These are phyloP conservation scores for Eupithecia dodoneata DNA, from an alignment of 2,888 invertebrate genomes.

Conservation along the genomic window DNA sequence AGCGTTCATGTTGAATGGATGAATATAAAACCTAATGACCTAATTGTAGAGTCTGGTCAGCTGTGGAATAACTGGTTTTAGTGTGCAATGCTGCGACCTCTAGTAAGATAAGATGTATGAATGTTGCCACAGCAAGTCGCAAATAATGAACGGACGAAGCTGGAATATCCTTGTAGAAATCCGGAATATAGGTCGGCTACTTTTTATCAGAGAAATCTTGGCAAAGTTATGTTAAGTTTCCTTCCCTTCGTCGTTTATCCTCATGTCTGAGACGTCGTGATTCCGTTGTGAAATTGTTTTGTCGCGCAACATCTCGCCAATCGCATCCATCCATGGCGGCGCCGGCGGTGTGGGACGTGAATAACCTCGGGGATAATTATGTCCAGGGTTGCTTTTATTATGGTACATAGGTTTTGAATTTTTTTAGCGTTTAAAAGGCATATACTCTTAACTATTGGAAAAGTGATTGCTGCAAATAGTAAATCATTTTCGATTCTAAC, in stretches of 20 bases:
- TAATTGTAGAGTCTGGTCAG: constrained; percentile 10
- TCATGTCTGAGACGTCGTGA: background rate
- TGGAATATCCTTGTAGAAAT: background rate
- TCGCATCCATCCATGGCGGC: background rate
- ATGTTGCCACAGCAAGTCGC: background rate
- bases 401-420: too few relatives aligned
- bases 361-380: background rate
- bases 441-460: too few relatives aligned
- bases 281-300: background rate
- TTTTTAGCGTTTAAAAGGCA: too few relatives aligned
- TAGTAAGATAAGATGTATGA: background rate
- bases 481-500: too few relatives aligned
- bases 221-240: background rate
- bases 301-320: background rate
- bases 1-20: constrained; percentile 17
- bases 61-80: background rate
- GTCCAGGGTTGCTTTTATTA: background rate
- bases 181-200: background rate
- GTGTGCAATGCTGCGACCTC: background rate
- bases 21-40: constrained; percentile 3
- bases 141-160: background rate
- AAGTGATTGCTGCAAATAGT: too few relatives aligned
- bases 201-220: background rate
- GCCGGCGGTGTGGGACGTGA: too few relatives aligned
- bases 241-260: background rate